Evolutionary conservation across 2,888 invertebrate genomes (phyloP), one percentile per base, ranked within the genome.

Genomic region (Eupeodes latifasciatus): DNA sequence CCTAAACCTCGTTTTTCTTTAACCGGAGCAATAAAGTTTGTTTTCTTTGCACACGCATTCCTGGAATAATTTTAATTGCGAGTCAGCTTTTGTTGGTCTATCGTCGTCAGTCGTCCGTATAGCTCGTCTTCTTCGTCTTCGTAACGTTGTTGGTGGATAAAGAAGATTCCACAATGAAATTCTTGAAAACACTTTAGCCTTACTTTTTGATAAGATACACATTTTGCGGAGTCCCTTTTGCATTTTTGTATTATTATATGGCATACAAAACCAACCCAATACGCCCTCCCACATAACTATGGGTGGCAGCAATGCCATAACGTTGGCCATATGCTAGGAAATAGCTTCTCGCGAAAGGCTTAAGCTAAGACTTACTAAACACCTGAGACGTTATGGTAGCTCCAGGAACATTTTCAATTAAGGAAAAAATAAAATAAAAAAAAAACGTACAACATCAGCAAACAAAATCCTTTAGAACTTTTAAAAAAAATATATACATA

Each of bases 341-440:
- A 80, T 77, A 81, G 84, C 80, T 88, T 92, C 91, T 91, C 89
- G 90, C 91, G 90, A 92, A 93, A 92, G 93, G 93, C 92, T 93
- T 93, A 93, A 91, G 91, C 91, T 92, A 91, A 92, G 92, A 91
- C 93, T 92, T 91, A 92, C 91, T 78, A 91, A 92, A 93, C 93
- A 93, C 93, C 93, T 93, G 93, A 92, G 93, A 92, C 93, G 59
- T 59, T 59, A 72, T 77, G 81, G 71, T 74, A 69, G 85, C 76
- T 81, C 67, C 61, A 71, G 81, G 7, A 84, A 88, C 64, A 83
- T 83, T 88, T 88, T 85, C 88, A 88, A 88, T 88, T 88, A 88
- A 88, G 57, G 78, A 74, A 84, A 75, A 75, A 59, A 55, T 44
- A 5, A 10, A 40, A 47, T 3, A 47, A 79, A 57, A 80, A 81